Percentiles rank a stretch among this genome's conserved stretches.
These are phyloP conservation scores for Stigmatopora argus DNA, from an alignment of 2,113 vertebrate genomes.

Conservation along the genomic window DNA sequence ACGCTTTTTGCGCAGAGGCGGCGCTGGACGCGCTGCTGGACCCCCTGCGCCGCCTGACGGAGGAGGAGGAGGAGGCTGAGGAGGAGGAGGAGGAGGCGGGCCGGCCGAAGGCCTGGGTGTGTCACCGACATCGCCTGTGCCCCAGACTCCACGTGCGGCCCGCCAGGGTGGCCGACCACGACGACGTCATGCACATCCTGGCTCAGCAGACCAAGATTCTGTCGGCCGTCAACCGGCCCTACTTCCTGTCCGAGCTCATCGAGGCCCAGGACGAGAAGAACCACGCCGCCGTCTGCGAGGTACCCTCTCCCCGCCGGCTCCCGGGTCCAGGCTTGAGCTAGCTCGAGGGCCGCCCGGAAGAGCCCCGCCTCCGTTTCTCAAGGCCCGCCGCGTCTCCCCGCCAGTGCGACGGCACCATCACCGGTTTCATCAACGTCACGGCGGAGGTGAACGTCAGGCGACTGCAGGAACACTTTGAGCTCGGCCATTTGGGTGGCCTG, in stretches of 20 bases:
- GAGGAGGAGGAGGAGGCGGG: background rate
- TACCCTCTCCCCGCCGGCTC: slow-evolving; percentile 48
- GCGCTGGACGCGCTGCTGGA: slow-evolving; percentile 71
- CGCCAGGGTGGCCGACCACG: slow-evolving; percentile 86
- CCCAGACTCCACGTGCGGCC: slow-evolving; percentile 71
- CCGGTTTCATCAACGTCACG: slow-evolving; percentile 80
- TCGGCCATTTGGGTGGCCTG: slow-evolving; percentile 75
- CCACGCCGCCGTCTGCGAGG: slow-evolving; percentile 80
- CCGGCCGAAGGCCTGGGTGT: slow-evolving; percentile 61
- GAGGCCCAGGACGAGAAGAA: slow-evolving; percentile 70
- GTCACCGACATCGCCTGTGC: slow-evolving; percentile 66
- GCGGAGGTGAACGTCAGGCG: slow-evolving; percentile 66
- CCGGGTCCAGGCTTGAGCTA: too few relatives aligned
- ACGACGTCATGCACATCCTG: slow-evolving; percentile 76
- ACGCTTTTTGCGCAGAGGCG: slow-evolving; percentile 54
- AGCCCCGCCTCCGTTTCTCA: too few relatives aligned
- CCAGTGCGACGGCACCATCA: slow-evolving; percentile 70
- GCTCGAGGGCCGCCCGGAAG: too few relatives aligned
- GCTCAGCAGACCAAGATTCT: slow-evolving; percentile 55
- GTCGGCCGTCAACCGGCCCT: slow-evolving; percentile 58
- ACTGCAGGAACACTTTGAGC: slow-evolving; percentile 75
- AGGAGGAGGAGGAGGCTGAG: background rate
- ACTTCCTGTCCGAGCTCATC: slow-evolving; percentile 75
- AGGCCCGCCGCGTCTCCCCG: background rate
- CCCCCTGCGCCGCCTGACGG: slow-evolving; percentile 47